These are phyloP conservation scores for Dorcus hopei DNA, from an alignment of 2,888 invertebrate genomes.

Conservation along the genomic window DNA sequence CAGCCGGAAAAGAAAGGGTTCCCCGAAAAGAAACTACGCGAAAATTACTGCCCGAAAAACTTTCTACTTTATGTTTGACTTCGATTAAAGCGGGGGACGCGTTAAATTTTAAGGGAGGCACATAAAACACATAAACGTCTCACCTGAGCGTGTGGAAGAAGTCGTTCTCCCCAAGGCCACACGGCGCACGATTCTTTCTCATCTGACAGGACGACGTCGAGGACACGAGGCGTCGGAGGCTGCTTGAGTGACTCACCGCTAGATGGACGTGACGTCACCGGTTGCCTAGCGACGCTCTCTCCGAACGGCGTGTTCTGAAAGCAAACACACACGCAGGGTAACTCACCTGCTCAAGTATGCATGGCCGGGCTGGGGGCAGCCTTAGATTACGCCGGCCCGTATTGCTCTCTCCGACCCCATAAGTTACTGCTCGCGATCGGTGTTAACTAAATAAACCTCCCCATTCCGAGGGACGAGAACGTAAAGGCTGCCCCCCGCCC, in stretches of 20 bases:
- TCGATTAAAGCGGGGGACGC: no score
- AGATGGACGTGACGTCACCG: conserved; percentile 32
- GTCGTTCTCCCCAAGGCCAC: conserved; percentile 8
- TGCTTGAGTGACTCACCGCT: conserved; percentile 28
- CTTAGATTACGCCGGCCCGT: conserved; percentile 1
- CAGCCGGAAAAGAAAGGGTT: no score
- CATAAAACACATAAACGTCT: background rate
- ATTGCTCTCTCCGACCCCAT: conserved; percentile 1
- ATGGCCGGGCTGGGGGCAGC: conserved; percentile 9
- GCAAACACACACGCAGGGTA: conserved; percentile 19
- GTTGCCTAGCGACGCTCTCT: conserved; percentile 30
- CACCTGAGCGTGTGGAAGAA: background rate
- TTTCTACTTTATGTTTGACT: no score
- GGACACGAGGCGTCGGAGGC: conserved; percentile 18
- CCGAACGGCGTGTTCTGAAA: conserved; percentile 27
- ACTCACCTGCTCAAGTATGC: conserved; percentile 26
- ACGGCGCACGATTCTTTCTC: conserved; percentile 1
- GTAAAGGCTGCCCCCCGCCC: background rate
- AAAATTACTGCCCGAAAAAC: no score
- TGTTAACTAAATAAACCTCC: conserved; percentile 10
- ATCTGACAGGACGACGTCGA: conserved; percentile 11
- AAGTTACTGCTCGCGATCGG: conserved; percentile 8
- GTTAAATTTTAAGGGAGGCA: background rate
- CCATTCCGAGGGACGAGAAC: background rate
- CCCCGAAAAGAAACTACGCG: no score